phyloP scores from a whole-genome alignment of 2,113 vertebrate species.

The Paedocypris sp. region DNA sequence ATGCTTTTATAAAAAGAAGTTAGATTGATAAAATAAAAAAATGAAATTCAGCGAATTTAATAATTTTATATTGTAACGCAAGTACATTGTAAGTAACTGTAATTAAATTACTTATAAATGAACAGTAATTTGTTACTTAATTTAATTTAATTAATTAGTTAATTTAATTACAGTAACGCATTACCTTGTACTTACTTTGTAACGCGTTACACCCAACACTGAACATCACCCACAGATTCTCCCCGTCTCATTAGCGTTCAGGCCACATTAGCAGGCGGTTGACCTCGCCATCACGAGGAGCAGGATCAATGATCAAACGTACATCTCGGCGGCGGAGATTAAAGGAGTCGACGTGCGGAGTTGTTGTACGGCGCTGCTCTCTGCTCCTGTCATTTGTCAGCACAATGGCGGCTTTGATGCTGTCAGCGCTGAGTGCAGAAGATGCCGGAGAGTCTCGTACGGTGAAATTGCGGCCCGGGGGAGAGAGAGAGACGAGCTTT shows the following conservation, averaged over 20 bases:
- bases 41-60: no score
- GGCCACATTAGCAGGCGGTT: neutral
- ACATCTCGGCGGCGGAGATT: constrained; percentile 18
- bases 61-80: no score
- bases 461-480: constrained; percentile 22
- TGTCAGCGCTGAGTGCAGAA: constrained; percentile 5
- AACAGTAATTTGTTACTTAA: no score
- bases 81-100: no score
- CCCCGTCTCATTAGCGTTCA: constrained; percentile 2
- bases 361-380: constrained; percentile 2
- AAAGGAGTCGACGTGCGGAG: constrained; percentile 7
- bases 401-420: constrained; percentile 25
- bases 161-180: no score
- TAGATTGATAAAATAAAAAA: no score
- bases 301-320: constrained; percentile 21
- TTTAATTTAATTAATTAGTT: no score
- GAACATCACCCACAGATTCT: no score
- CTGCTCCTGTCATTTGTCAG: constrained; percentile 18
- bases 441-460: constrained; percentile 1
- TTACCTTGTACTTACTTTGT: no score
- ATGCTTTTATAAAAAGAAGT: no score
- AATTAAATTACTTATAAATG: no score
- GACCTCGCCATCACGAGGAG: neutral
- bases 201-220: no score
- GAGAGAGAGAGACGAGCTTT: neutral